phyloP scores from a whole-genome alignment of 1,140 invertebrate genomes.

The Riptortus pedestris region DNA sequence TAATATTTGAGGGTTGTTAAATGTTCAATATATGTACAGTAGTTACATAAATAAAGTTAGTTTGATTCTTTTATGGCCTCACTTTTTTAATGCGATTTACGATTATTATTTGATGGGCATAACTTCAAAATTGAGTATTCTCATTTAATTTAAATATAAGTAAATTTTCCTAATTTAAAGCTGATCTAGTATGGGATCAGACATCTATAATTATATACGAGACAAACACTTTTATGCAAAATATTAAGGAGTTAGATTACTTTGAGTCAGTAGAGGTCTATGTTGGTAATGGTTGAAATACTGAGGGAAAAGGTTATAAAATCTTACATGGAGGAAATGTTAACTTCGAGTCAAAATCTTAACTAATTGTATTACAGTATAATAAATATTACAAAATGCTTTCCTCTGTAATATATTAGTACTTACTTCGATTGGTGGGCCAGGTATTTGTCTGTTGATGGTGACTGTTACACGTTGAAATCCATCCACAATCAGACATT shows the following conservation, averaged over 20 bases:
- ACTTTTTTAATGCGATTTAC: neutral
- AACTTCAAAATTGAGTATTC: too few species aligned
- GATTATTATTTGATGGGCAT: neutral
- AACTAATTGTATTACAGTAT: neutral
- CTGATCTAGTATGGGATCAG: too few species aligned
- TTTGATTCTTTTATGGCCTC: neutral
- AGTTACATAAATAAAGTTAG: too few species aligned
- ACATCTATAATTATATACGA: too few species aligned
- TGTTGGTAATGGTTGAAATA: too few species aligned
- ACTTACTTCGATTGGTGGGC: neutral
- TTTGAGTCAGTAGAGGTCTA: too few species aligned
- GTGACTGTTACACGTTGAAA: neutral
- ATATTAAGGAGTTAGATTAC: too few species aligned
- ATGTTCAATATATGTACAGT: neutral
- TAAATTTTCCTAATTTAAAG: too few species aligned
- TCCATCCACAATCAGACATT: neutral
- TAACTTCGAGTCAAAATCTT: neutral
- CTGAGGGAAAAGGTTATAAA: neutral
- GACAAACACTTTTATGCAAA: too few species aligned
- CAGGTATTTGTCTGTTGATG: neutral
- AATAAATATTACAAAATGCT: neutral
- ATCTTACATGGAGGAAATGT: neutral
- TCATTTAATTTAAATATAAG: neutral
- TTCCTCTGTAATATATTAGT: neutral
- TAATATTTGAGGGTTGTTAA: neutral